Base-by-base conservation (phyloP, 2,113 vertebrate genomes). In the Muscicapa adusta region DNA sequence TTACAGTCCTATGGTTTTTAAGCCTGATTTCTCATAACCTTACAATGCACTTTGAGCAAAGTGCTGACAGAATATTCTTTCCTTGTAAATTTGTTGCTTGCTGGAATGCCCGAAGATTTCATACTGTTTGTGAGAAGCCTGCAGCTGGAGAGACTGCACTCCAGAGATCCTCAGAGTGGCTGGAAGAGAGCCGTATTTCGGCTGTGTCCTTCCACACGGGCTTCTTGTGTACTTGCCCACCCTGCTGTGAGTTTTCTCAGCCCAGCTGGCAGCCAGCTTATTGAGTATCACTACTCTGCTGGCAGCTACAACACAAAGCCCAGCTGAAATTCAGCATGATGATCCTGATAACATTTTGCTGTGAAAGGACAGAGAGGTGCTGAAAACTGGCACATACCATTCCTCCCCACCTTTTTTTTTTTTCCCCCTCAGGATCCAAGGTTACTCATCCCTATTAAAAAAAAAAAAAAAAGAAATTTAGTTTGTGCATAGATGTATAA, bases 171-270 rank as follows among this genome's bases (percentile, higher is more conserved):
- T 71, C 34, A 5, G n/a, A 87, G 65, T 2, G 0, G 48, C 84
- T 91, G 84, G 76, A 75, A 2, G 3, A 91, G 87, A 94, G 70
- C 70, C 0, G 3, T 26, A 16, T 50, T 93, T 89, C 0, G 1
- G 89, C 29, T 82, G 17, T 7, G 13, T 65, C 86, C 58, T 89
- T 87, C 62, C 42, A 48, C 2, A 2, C 8, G 54, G 70, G 80
- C 66, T 78, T 94, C 84, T 68, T 7, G 0, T 72, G 40, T 54
- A 47, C 70, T 84, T 87, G 53, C 80, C 29, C 62, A 75, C 53
- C 77, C 80, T 61, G 81, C 80, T 94, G 89, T 40, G 73, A 81
- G 48, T 48, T 60, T 92, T 93, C 89, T 75, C 73, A 89, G 84
- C 82, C 66, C 88, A 70, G 70, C 16, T 88, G 85, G 54, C 88